Conservation (phyloP, 2,797 vertebrate species). For the Hydrolagus colliei region DNA sequence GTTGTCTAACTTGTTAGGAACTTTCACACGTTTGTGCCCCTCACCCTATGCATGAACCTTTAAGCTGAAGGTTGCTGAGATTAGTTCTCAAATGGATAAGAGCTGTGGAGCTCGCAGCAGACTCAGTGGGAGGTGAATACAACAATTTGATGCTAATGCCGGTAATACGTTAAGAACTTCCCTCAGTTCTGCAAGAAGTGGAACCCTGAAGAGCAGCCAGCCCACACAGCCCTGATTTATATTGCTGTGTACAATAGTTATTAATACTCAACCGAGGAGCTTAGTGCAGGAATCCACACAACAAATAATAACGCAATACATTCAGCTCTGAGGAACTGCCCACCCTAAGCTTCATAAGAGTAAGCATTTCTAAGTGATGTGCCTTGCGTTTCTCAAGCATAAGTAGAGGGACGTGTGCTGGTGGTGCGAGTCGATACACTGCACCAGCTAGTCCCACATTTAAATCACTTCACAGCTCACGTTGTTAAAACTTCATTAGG, state of each 20-base stretch:
- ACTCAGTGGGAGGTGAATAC: not conserved
- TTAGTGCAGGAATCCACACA: not conserved
- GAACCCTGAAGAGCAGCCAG: not conserved
- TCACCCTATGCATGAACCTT: not conserved
- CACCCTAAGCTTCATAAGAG: not conserved
- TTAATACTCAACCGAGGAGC: not conserved
- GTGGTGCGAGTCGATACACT: not conserved
- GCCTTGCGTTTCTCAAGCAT: not conserved
- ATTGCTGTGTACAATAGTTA: not conserved
- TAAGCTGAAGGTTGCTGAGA: not conserved
- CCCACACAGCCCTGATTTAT: not conserved
- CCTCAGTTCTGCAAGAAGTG: not conserved
- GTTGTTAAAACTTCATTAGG: conserved; percentile 19
- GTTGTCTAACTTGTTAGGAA: no score
- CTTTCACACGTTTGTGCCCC: not conserved
- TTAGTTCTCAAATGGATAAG: not conserved
- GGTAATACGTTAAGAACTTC: not conserved
- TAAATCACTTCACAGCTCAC: not conserved
- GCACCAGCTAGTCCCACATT: not conserved
- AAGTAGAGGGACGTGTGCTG: not conserved
- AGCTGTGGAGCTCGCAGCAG: not conserved
- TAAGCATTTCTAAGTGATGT: not conserved
- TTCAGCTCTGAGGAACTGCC: no score
- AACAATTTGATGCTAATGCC: not conserved
- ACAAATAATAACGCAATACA: no score